Percentiles rank a stretch among this genome's conserved stretches.
Evolutionary conservation across 2,888 invertebrate species (phyloP).

Genomic region (Tenthredo notha): DNA sequence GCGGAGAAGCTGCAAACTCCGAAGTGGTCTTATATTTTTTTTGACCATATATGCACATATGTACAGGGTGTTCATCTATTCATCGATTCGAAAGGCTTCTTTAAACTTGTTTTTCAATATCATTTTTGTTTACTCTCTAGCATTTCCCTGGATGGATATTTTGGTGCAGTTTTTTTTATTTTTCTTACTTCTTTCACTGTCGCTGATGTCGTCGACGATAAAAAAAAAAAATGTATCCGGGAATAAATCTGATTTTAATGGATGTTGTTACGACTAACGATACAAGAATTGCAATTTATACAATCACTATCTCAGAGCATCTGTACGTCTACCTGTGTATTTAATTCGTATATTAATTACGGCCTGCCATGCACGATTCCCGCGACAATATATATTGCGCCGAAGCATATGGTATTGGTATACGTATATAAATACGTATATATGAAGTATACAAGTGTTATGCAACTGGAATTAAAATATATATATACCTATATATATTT

Average conservation of each 20-base stretch:
- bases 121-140: background rate
- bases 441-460: background rate
- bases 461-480: background rate
- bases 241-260: constrained; percentile 67
- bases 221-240: constrained; percentile 61
- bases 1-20: constrained; percentile 27
- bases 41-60: background rate
- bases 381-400: constrained; percentile 34
- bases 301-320: constrained; percentile 22
- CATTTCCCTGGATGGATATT: background rate
- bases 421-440: background rate
- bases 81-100: background rate
- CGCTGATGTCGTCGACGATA: background rate
- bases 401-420: background rate
- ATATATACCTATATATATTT: background rate
- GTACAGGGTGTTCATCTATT: constrained; percentile 20
- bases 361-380: constrained; percentile 14
- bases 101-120: background rate
- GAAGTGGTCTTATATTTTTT: background rate
- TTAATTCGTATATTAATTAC: constrained; percentile 38
- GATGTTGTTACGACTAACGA: constrained; percentile 60
- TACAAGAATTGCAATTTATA: constrained; percentile 34
- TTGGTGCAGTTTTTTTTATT: background rate
- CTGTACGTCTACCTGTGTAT: constrained; percentile 27
- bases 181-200: background rate